These are phyloP conservation scores for Epinotia demarniana DNA, from an alignment of 2,888 invertebrate genomes.

Conservation along the genomic window DNA sequence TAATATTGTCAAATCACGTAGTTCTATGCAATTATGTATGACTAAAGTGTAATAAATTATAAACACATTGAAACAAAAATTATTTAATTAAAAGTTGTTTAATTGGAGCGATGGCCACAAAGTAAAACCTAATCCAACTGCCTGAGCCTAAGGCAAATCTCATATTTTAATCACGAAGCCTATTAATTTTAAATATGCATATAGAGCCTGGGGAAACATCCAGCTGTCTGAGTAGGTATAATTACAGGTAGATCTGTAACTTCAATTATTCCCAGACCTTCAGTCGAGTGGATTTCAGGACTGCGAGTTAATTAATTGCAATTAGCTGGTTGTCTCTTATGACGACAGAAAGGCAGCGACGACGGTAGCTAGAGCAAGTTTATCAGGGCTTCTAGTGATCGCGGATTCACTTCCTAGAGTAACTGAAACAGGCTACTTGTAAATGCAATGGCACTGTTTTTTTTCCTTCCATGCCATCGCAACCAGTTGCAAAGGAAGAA, in stretches of 20 bases:
- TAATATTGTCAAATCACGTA: no score
- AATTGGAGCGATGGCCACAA: neutral
- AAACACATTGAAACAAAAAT: neutral
- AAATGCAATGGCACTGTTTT: neutral
- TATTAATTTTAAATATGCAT: conserved; percentile 15
- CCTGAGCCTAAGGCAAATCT: neutral
- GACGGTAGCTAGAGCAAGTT: neutral
- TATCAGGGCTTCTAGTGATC: neutral
- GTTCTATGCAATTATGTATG: no score
- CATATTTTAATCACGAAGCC: conserved; percentile 14
- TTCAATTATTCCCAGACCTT: conserved; percentile 38
- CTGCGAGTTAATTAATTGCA: conserved; percentile 50
- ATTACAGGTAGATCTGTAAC: conserved; percentile 34
- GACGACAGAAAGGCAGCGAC: conserved; percentile 40
- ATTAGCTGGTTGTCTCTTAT: conserved; percentile 49
- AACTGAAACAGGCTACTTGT: neutral
- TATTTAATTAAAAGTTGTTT: neutral
- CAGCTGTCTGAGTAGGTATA: conserved; percentile 21
- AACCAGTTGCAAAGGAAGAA: no score
- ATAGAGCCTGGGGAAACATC: conserved; percentile 18
- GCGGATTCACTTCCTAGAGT: neutral
- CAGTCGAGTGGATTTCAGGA: conserved; percentile 20
- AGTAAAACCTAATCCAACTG: conserved; percentile 5
- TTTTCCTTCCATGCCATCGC: no score
- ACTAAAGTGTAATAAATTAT: neutral